phyloP scores from a whole-genome alignment of 2,113 vertebrate species.

The Benitochromis conjunctus region DNA sequence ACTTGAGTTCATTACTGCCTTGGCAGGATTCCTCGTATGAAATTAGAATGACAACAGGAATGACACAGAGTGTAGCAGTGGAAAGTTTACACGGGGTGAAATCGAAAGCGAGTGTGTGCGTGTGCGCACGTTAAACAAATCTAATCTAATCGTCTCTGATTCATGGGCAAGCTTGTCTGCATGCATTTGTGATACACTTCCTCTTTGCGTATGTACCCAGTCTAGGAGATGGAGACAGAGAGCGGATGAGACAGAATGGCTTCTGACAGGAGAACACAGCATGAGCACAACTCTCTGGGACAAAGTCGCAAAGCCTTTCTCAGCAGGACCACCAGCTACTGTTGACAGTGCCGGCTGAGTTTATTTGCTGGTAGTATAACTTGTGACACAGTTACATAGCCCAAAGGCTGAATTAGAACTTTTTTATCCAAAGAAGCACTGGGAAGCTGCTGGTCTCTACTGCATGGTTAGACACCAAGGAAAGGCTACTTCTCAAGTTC shows the following conservation, averaged over 20 bases:
- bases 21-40: constrained; percentile 57
- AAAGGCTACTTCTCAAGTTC: background rate
- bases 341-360: constrained; percentile 23
- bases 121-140: constrained; percentile 19
- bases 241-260: constrained; percentile 29
- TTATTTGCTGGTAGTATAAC: constrained; percentile 18
- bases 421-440: background rate
- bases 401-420: constrained; percentile 24
- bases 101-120: background rate
- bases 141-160: constrained; percentile 57
- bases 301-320: constrained; percentile 38
- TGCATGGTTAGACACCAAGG: background rate
- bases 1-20: constrained; percentile 55
- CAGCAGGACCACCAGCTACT: constrained; percentile 30
- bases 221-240: constrained; percentile 19
- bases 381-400: constrained; percentile 27
- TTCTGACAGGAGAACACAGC: constrained; percentile 37
- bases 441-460: background rate
- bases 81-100: constrained; percentile 50
- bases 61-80: constrained; percentile 39
- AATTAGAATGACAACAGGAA: constrained; percentile 59
- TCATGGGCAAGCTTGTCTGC: constrained; percentile 49
- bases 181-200: constrained; percentile 42
- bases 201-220: constrained; percentile 14
- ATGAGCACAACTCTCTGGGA: constrained; percentile 25